A percentile compares a stretch with the other conserved stretches of the same genome.
These are phyloP conservation scores for Heteromyza rotundicornis DNA, from an alignment of 2,888 invertebrate genomes.

Conservation along the genomic window DNA sequence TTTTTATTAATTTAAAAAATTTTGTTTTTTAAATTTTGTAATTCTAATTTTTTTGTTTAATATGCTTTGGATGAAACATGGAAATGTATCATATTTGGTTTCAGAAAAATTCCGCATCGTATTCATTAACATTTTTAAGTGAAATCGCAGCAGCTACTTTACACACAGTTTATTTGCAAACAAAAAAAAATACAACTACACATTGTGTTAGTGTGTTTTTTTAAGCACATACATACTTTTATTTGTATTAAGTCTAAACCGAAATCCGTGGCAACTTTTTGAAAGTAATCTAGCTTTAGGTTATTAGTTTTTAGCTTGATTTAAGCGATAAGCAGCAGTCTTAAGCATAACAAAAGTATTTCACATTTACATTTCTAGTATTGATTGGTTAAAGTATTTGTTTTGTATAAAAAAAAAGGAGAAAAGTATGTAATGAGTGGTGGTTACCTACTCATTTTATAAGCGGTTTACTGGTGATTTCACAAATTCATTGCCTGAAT, in stretches of 20 bases:
- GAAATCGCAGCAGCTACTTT: not conserved
- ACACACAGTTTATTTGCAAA: not conserved
- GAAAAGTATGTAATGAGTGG: too few species aligned
- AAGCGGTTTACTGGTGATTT: too few species aligned
- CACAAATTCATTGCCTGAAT: too few species aligned
- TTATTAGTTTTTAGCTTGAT: conserved; percentile 13
- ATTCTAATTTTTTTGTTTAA: too few species aligned
- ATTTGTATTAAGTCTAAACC: conserved; percentile 10
- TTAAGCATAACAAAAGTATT: conserved; percentile 14
- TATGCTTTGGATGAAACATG: too few species aligned
- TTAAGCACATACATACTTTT: too few species aligned
- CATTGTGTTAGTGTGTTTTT: not conserved
- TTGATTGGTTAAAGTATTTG: conserved; percentile 17
- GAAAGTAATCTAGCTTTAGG: conserved; percentile 34
- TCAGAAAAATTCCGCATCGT: not conserved
- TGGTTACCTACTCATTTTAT: too few species aligned
- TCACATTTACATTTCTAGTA: conserved; percentile 17
- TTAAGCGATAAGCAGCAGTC: not conserved
- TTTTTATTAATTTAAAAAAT: too few species aligned
- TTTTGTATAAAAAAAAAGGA: not conserved
- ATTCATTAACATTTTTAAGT: not conserved
- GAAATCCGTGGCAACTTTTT: conserved; percentile 46
- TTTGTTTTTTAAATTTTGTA: too few species aligned
- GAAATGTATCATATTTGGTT: not conserved
- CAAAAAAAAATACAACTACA: not conserved